phyloP scores from a whole-genome alignment of 2,797 vertebrate genomes.

The Neopelma chrysocephalum region DNA sequence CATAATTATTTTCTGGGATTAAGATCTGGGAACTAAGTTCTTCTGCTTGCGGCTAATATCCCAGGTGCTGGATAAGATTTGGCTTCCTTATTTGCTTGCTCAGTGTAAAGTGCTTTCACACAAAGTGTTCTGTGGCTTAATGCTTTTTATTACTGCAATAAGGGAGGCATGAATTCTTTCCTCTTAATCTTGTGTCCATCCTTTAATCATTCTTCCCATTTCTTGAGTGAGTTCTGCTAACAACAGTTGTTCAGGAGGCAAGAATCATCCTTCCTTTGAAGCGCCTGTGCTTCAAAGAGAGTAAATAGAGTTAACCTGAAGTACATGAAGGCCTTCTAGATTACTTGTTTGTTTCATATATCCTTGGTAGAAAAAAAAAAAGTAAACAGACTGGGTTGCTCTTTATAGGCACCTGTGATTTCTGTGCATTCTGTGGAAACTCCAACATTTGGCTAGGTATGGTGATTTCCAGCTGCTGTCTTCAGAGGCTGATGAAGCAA shows the following conservation, averaged over 20 bases:
- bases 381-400: background rate
- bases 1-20: background rate
- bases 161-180: background rate
- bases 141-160: background rate
- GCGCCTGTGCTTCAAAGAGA: background rate
- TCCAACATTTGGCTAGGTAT: accelerated
- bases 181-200: background rate
- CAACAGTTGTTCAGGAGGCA: background rate
- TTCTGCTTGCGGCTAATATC: background rate
- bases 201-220: background rate
- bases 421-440: background rate
- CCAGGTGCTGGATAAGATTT: background rate
- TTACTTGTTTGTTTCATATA: background rate
- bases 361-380: background rate
- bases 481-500: background rate
- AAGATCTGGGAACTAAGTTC: background rate
- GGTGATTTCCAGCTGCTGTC: background rate
- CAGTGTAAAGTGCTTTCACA: background rate
- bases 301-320: background rate
- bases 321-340: background rate
- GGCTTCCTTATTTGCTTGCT: background rate
- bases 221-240: background rate
- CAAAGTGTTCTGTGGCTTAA: background rate
- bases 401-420: background rate
- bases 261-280: background rate